Evolutionary conservation across 2,888 invertebrate genomes (phyloP), one percentile per base, ranked within the genome.

Genomic region (Ophonus ardosiacus): DNA sequence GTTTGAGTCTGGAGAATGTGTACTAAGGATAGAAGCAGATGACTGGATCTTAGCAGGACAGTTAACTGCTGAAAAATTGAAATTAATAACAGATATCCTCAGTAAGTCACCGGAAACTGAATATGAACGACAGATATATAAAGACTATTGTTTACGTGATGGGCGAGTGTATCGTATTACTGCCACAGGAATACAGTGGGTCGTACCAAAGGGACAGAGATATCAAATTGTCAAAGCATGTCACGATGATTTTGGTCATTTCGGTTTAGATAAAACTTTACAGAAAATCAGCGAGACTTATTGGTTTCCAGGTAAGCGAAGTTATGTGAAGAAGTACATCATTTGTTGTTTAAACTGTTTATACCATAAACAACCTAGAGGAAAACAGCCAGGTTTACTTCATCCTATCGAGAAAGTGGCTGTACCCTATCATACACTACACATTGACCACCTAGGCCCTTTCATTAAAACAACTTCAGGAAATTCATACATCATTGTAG

Each of bases 391-490:
- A 84, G 91, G 91, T 8, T 86, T 87, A 17, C 85, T 91, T 15
- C 88, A 91, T 81, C 89, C 90, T 0, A 91, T 92, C 15, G 88
- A 88, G 13, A 91, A 91, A 84, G 87, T 89, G 7, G 84, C 87
- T 0, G 87, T 88, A 7, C 91, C 91, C 0, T 90, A 92, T 59
- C 89, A 91, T 78, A 91, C 90, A 0, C 31, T 92, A 13, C 91
- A 92, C 85, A 81, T 92, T 0, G 91, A 92, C 86, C 91, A 92
- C 86, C 83, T 91, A 2, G 90, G 91, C 0, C 91, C 91, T 2
- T 92, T 91, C 85, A 87, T 88, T 5, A 88, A 87, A 17, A 90
- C 88, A 57, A 87, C 85, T 7, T 86, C 83, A 0, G 88, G 88
- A n/a, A 90, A 91, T 84, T 86, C 86, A 6, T 87, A 91, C 61